Evolutionary conservation across 2,888 invertebrate species (phyloP).

Genomic region (Zygaena filipendulae): DNA sequence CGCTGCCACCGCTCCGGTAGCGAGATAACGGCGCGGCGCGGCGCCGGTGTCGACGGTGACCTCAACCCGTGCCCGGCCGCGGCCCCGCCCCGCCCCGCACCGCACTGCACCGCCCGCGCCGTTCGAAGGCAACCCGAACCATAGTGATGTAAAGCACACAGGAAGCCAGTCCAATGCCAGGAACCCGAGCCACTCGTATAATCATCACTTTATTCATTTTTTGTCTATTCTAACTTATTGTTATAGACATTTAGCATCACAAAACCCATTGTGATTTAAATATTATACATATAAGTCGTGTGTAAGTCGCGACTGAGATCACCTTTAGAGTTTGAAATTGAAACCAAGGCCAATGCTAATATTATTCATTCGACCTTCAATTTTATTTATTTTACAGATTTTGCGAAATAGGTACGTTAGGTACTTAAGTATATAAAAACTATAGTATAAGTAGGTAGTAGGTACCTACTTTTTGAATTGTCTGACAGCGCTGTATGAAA

Average conservation of each 20-base stretch:
- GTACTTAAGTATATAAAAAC: constrained; percentile 18
- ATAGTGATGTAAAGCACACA: constrained; percentile 60
- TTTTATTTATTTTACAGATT: constrained; percentile 38
- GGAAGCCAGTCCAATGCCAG: constrained; percentile 57
- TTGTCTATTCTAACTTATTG: constrained; percentile 3
- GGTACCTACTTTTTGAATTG: too few relatives aligned
- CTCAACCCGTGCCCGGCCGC: constrained; percentile 57
- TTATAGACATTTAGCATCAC: constrained; percentile 26
- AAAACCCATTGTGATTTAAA: constrained; percentile 50
- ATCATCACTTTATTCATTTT: constrained; percentile 21
- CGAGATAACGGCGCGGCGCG: too few relatives aligned
- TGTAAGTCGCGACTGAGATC: constrained; percentile 40
- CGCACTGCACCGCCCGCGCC: too few relatives aligned
- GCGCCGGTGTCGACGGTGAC: too few relatives aligned
- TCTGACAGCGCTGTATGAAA: too few relatives aligned
- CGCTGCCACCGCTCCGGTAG: background rate
- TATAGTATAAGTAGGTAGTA: too few relatives aligned
- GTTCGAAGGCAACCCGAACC: constrained; percentile 55
- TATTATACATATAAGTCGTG: constrained; percentile 24
- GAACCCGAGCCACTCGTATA: constrained; percentile 25
- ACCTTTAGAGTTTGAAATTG: constrained; percentile 43
- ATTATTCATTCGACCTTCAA: constrained; percentile 40
- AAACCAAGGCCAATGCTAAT: constrained; percentile 45
- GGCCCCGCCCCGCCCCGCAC: too few relatives aligned
- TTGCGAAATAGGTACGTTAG: constrained; percentile 22